These are phyloP conservation scores for Heliothis virescens DNA, from an alignment of 1,140 invertebrate species.

Conservation along the genomic window DNA sequence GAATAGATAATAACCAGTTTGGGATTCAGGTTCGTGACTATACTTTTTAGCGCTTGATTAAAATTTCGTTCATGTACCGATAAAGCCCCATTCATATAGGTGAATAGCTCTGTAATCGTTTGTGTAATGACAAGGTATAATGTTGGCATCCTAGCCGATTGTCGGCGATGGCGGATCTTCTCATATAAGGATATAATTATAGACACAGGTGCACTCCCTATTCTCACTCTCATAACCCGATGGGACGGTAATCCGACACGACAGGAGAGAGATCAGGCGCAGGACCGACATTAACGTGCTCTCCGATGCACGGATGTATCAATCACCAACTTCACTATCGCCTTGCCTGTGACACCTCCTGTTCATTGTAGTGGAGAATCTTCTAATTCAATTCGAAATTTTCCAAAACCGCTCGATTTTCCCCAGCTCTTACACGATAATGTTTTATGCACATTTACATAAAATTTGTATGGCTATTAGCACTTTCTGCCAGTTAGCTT, in stretches of 20 bases:
- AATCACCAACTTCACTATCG: too few species aligned
- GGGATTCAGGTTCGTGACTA: slow-evolving; percentile 18
- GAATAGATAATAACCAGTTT: slow-evolving; percentile 10
- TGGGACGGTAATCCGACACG: too few species aligned
- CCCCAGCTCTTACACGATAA: neutral
- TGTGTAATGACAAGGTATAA: too few species aligned
- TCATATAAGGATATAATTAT: neutral
- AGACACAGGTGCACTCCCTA: too few species aligned
- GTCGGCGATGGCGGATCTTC: too few species aligned
- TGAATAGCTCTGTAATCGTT: too few species aligned
- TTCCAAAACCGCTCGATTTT: neutral
- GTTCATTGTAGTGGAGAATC: too few species aligned
- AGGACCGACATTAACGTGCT: too few species aligned
- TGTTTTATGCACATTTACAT: neutral
- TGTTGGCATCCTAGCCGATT: too few species aligned
- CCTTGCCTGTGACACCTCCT: too few species aligned
- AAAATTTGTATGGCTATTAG: neutral
- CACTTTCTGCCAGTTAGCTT: neutral
- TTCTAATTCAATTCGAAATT: neutral
- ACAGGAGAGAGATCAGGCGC: too few species aligned
- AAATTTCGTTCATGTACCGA: neutral
- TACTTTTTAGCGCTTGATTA: slow-evolving; percentile 17
- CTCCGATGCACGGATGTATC: too few species aligned
- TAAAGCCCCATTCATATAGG: neutral
- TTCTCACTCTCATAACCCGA: neutral